Evolutionary conservation across 2,888 invertebrate genomes (phyloP), one percentile per base, ranked within the genome.

Genomic region (Macropis europaea): DNA sequence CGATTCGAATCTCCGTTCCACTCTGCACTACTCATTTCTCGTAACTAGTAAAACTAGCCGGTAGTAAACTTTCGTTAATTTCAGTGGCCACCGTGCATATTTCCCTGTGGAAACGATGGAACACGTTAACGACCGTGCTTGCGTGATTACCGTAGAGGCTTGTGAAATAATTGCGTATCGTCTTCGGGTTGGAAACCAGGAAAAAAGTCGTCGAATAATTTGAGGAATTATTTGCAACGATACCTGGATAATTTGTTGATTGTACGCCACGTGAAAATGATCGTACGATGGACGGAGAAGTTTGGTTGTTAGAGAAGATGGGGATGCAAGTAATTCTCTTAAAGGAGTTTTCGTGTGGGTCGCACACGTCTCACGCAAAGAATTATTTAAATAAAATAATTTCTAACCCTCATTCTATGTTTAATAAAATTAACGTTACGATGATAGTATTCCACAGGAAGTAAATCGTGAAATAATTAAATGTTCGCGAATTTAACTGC

Each of bases 101-200:
- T 50, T 26, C 11, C 1, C 0, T 6, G 42, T 9, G 17, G n/a
- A 34, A 36, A 6, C 13, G 34, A 9, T 22, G 9, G 13, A 4
- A 17, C 40, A 26, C 38, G 32, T 45, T 19, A 17, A 54, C 36
- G 30, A 28, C 24, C 17, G 32, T 24, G 3, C n/a, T 45, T 54
- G 40, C 26, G 17, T 6, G 28, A 24, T 56, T 66, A n/a, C 17
- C 52, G 19, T 19, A n/a, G 15, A 2, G 32, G 7, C 28, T 72
- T 72, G 13, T 19, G 70, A 69, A 72, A 72, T 32, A 56, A 62
- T 52, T 22, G 11, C 32, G 24, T 13, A 61, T 50, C 70, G 38
- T 56, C 61, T 43, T 22, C 56, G 42, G 19, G 26, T 53, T 36
- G 36, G 47, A 57, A 17, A 22, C 34, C 40, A 28, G 60, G 22